phyloP scores from a whole-genome alignment of 2,888 invertebrate genomes.

The Dryobotodes eremita region DNA sequence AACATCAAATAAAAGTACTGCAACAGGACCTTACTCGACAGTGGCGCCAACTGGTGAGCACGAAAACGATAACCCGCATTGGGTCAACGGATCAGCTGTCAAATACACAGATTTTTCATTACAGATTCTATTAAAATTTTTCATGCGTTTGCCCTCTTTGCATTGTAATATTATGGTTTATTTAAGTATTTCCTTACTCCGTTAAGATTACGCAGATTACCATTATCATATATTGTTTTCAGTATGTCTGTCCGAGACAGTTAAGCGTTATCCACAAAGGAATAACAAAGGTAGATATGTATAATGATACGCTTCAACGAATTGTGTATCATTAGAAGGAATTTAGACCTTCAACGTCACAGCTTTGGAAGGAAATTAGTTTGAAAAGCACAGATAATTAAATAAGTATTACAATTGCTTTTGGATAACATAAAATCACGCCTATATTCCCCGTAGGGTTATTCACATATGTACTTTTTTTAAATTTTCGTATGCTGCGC shows the following conservation, averaged over 20 bases:
- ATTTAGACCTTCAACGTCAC: not conserved
- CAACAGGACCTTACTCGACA: too few relatives aligned
- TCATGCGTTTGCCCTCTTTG: not conserved
- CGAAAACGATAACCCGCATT: too few relatives aligned
- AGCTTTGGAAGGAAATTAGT: not conserved
- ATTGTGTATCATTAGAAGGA: slow-evolving; percentile 4
- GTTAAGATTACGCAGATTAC: not conserved
- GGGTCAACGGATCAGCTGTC: not conserved
- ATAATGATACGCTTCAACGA: not conserved
- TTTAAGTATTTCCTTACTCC: not conserved
- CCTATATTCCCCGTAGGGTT: not conserved
- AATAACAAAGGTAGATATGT: not conserved
- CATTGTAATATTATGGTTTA: not conserved
- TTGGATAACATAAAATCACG: not conserved
- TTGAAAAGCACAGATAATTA: not conserved
- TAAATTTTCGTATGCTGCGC: too few relatives aligned
- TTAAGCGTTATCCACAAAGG: not conserved
- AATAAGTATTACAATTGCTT: not conserved
- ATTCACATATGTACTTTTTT: too few relatives aligned
- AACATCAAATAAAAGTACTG: too few relatives aligned
- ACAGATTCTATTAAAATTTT: not conserved
- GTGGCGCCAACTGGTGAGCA: too few relatives aligned
- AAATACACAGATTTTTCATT: not conserved
- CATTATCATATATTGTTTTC: slow-evolving; percentile 5
- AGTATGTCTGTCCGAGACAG: not conserved